These are phyloP conservation scores for Channallabes apus DNA, from an alignment of 2,797 vertebrate genomes.

Conservation along the genomic window DNA sequence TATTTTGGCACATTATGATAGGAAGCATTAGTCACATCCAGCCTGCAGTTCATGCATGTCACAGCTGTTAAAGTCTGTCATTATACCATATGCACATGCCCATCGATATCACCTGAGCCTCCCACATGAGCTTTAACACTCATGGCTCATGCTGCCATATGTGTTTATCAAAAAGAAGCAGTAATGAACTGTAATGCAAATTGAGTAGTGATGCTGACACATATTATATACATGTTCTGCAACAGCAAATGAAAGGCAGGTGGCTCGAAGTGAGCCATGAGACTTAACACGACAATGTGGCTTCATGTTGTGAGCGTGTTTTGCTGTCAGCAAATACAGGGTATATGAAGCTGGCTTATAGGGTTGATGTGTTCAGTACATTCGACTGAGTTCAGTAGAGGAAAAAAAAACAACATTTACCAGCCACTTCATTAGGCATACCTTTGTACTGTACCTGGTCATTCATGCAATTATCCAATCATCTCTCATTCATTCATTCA, in stretches of 20 bases:
- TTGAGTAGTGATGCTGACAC: conserved; percentile 16
- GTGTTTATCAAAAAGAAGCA: conserved; percentile 48
- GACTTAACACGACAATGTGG: background rate
- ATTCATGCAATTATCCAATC: background rate
- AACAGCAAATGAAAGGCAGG: background rate
- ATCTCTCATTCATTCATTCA: no score
- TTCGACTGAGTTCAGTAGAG: background rate
- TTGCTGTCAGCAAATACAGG: background rate
- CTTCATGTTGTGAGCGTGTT: conserved; percentile 1
- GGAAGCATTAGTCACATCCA: conserved; percentile 34
- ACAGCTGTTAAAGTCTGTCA: conserved; percentile 47
- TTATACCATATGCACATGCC: conserved; percentile 34
- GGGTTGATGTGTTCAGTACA: background rate
- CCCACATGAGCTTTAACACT: conserved; percentile 37
- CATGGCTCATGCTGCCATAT: conserved; percentile 39
- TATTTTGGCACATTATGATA: conserved; percentile 35
- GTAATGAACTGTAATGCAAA: conserved; percentile 19
- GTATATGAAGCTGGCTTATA: background rate
- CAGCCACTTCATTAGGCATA: background rate
- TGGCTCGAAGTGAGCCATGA: background rate
- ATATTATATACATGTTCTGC: background rate
- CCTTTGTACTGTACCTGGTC: background rate
- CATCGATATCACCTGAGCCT: conserved; percentile 41
- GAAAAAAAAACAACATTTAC: background rate
- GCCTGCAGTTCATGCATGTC: conserved; percentile 37